Evolutionary conservation across 2,113 vertebrate genomes (phyloP).

Genomic region (Microcebus griseorufus): DNA sequence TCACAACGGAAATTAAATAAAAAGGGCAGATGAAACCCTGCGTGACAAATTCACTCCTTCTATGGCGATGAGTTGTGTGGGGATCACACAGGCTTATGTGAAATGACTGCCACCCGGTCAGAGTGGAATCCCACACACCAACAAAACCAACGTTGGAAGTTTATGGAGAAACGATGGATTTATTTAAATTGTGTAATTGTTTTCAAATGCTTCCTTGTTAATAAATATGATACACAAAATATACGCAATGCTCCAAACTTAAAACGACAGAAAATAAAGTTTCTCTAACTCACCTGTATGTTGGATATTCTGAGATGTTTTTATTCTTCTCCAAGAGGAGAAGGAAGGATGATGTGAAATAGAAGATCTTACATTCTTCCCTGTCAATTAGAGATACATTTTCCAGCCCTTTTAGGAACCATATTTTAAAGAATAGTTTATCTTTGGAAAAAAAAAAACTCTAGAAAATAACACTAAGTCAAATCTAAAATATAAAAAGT

Average conservation of each 20-base stretch:
- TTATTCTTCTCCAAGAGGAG: not conserved
- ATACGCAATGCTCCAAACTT: not conserved
- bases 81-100: conserved; percentile 76
- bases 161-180: not conserved
- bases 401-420: not conserved
- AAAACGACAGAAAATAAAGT: not conserved
- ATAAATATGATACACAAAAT: not conserved
- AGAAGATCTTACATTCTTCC: not conserved
- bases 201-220: not conserved
- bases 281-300: not conserved
- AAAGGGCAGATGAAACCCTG: conserved; percentile 75
- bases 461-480: not conserved
- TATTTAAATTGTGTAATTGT: not conserved
- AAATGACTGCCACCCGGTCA: conserved; percentile 78
- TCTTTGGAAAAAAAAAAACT: not conserved
- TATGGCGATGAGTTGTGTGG: conserved; percentile 78
- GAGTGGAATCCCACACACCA: conserved; percentile 72
- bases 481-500: conserved; percentile 11
- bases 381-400: not conserved
- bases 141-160: conserved; percentile 52
- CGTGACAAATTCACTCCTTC: conserved; percentile 79
- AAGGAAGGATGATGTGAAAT: not conserved
- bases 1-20: conserved; percentile 77
- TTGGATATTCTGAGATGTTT: not conserved
- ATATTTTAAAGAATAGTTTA: conserved; percentile 24